phyloP scores from a whole-genome alignment of 2,888 invertebrate species.

The Trachelus tabidus region DNA sequence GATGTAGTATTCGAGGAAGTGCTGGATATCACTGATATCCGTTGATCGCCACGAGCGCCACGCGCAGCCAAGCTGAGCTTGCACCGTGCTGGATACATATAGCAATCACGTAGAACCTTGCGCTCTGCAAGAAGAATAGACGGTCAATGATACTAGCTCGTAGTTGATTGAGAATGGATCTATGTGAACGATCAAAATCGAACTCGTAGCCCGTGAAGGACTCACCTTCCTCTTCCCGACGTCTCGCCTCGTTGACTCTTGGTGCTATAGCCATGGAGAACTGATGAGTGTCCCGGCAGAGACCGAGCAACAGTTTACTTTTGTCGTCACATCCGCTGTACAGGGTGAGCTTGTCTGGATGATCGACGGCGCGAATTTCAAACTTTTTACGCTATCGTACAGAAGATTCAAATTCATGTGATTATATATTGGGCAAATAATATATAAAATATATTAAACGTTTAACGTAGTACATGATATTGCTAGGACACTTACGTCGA shows the following conservation, averaged over 20 bases:
- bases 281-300: slow-evolving; percentile 94
- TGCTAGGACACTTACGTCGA: slow-evolving; percentile 74
- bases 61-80: slow-evolving; percentile 71
- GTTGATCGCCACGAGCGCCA: slow-evolving; percentile 79
- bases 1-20: slow-evolving; percentile 98
- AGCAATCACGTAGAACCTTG: slow-evolving; percentile 76
- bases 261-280: slow-evolving; percentile 94
- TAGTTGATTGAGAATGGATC: not conserved
- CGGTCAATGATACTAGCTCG: not conserved
- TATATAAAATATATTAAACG: not conserved
- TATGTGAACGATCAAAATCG: slow-evolving; percentile 16
- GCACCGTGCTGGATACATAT: slow-evolving; percentile 75
- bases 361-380: slow-evolving; percentile 90
- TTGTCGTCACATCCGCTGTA: slow-evolving; percentile 94
- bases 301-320: slow-evolving; percentile 87
- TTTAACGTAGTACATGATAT: not conserved
- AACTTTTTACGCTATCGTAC: slow-evolving; percentile 86
- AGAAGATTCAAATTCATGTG: too few species aligned
- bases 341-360: slow-evolving; percentile 82
- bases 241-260: slow-evolving; percentile 83
- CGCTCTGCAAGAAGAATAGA: slow-evolving; percentile 67
- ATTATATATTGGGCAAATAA: too few species aligned
- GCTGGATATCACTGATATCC: slow-evolving; percentile 90
- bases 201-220: slow-evolving; percentile 6
- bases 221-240: slow-evolving; percentile 83